These are phyloP conservation scores for Stegodyphus mimosarum DNA, from an alignment of 1,140 invertebrate genomes.

Conservation along the genomic window DNA sequence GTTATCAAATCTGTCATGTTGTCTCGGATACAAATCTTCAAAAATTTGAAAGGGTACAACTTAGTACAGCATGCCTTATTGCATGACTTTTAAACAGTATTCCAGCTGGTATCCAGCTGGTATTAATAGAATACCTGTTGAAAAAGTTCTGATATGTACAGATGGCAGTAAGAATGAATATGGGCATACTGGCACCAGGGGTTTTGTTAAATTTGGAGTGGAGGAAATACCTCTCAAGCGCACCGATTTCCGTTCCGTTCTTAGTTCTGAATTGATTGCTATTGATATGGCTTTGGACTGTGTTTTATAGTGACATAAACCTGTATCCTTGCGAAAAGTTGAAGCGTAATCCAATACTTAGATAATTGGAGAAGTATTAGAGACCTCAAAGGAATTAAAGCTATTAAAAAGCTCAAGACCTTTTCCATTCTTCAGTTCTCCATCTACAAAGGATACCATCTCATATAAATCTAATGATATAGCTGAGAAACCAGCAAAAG, in stretches of 20 bases:
- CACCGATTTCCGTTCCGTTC: neutral
- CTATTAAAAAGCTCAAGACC: neutral
- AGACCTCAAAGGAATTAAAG: neutral
- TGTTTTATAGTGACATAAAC: neutral
- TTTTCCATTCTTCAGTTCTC: neutral
- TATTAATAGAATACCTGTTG: too few species aligned
- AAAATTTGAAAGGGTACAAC: too few species aligned
- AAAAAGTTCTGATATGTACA: too few species aligned
- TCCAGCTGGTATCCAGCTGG: too few species aligned
- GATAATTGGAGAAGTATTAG: neutral
- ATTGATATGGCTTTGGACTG: conserved; percentile 1
- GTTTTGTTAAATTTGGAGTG: too few species aligned
- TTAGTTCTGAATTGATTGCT: neutral
- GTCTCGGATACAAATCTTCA: too few species aligned
- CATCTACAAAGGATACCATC: conserved; percentile 6
- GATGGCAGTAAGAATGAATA: too few species aligned
- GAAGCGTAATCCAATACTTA: conserved; percentile 8
- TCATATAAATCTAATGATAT: conserved; percentile 4
- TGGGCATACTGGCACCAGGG: too few species aligned
- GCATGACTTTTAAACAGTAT: too few species aligned
- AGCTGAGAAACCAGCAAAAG: neutral
- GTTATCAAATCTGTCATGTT: too few species aligned
- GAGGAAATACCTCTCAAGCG: too few species aligned
- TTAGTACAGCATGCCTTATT: too few species aligned
- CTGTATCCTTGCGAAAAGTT: neutral